Evolutionary conservation across 2,888 invertebrate genomes (phyloP).

Genomic region (Conops quadrifasciatus): DNA sequence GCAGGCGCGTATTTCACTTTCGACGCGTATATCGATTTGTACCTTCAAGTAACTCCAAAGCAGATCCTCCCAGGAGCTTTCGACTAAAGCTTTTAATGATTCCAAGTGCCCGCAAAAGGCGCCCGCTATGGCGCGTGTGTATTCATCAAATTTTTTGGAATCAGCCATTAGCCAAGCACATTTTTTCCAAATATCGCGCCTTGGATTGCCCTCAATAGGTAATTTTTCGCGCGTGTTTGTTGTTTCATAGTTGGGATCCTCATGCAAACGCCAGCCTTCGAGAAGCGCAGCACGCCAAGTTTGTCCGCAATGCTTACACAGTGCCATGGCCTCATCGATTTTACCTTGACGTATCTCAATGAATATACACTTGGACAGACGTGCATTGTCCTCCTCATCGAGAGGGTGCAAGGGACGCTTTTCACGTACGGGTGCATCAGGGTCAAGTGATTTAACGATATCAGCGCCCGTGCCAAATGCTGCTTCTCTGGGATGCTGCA

Average conservation of each 20-base stretch:
- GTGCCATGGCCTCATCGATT: slow-evolving; percentile 82
- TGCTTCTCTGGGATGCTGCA: slow-evolving; percentile 68
- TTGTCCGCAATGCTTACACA: slow-evolving; percentile 88
- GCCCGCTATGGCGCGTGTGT: slow-evolving; percentile 75
- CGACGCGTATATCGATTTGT: slow-evolving; percentile 85
- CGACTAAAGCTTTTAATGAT: slow-evolving; percentile 78
- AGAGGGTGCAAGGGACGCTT: slow-evolving; percentile 82
- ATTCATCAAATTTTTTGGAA: slow-evolving; percentile 68
- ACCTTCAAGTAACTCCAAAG: slow-evolving; percentile 88
- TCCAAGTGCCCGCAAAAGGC: slow-evolving; percentile 84
- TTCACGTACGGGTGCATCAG: slow-evolving; percentile 87
- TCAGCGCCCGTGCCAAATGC: slow-evolving; percentile 70
- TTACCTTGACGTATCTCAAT: slow-evolving; percentile 85
- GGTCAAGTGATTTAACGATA: slow-evolving; percentile 79
- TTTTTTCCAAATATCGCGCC: slow-evolving; percentile 81
- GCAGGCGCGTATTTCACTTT: slow-evolving; percentile 76
- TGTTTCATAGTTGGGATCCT: slow-evolving; percentile 81
- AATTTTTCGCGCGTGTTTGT: slow-evolving; percentile 55
- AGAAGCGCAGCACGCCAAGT: slow-evolving; percentile 90
- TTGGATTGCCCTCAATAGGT: slow-evolving; percentile 82
- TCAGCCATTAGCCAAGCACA: slow-evolving; percentile 73
- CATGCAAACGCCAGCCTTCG: slow-evolving; percentile 88
- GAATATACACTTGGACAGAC: slow-evolving; percentile 70
- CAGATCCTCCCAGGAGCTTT: slow-evolving; percentile 86
- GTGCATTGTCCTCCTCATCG: slow-evolving; percentile 82